Evolutionary conservation across 1,140 invertebrate genomes (phyloP).

Genomic region (Acromyrmex echinatior): DNA sequence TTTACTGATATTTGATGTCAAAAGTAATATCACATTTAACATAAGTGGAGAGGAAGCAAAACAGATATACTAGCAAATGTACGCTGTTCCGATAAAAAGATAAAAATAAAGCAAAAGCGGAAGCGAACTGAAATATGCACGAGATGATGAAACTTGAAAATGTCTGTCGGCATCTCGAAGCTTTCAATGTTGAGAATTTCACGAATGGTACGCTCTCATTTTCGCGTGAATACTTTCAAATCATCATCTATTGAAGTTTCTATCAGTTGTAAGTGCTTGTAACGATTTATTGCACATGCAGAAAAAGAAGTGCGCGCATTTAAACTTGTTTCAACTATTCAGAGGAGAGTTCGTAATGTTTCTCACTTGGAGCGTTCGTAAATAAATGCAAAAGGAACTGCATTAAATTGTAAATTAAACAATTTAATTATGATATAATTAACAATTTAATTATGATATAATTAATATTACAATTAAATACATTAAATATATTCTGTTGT

Average conservation of each 20-base stretch:
- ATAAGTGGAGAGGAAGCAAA: neutral
- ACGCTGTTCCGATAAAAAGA: slow-evolving; percentile 30
- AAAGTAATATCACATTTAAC: slow-evolving; percentile 13
- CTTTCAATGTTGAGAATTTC: slow-evolving; percentile 16
- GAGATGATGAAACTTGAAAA: slow-evolving; percentile 51
- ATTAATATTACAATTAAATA: neutral
- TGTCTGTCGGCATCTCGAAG: slow-evolving; percentile 28
- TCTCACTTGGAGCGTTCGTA: neutral
- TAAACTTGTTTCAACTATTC: slow-evolving; percentile 1
- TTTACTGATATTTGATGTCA: neutral
- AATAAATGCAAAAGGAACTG: slow-evolving; percentile 13
- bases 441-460: slow-evolving; percentile 6
- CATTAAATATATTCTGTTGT: neutral
- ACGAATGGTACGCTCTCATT: slow-evolving; percentile 36
- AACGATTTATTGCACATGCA: slow-evolving; percentile 13
- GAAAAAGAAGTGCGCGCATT: neutral
- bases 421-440: slow-evolving; percentile 7
- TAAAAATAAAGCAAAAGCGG: slow-evolving; percentile 30
- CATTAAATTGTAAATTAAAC: slow-evolving; percentile 2
- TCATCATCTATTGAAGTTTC: slow-evolving; percentile 29
- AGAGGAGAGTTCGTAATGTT: neutral
- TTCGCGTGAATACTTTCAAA: slow-evolving; percentile 19
- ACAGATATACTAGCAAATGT: slow-evolving; percentile 12
- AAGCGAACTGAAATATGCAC: slow-evolving; percentile 38
- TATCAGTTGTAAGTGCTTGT: slow-evolving; percentile 1